Conservation (phyloP, 2,113 vertebrate species). For the Onychostruthus taczanowskii region DNA sequence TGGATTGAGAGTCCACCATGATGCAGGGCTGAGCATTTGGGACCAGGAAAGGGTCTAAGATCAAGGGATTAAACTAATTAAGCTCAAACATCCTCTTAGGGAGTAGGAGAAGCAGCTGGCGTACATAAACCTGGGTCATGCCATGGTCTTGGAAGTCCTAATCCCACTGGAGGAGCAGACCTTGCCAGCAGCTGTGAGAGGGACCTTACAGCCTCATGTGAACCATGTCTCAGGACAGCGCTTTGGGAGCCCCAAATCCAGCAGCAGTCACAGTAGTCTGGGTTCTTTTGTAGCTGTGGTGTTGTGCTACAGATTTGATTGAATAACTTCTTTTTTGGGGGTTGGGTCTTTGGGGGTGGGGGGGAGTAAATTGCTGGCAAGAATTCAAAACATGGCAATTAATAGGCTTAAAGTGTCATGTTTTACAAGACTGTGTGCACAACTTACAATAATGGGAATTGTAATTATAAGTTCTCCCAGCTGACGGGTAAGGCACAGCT, state of each 20-base stretch:
- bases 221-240: neutral
- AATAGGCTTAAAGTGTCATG: constrained; percentile 52
- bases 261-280: neutral
- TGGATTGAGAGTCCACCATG: neutral
- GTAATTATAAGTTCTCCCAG: constrained; percentile 27
- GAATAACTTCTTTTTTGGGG: neutral
- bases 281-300: neutral
- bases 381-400: constrained; percentile 11
- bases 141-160: neutral
- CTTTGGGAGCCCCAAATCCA: neutral
- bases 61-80: neutral
- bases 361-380: neutral
- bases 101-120: neutral
- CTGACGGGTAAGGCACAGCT: neutral
- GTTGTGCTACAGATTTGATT: neutral
- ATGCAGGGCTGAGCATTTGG: neutral
- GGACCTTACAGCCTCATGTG: neutral
- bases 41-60: neutral
- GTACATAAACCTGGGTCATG: neutral
- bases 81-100: neutral
- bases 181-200: neutral
- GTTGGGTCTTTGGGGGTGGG: neutral
- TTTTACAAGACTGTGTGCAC: constrained; percentile 35
- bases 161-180: neutral
- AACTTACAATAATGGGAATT: constrained; percentile 17